These are phyloP conservation scores for Mareca penelope DNA, from an alignment of 2,797 vertebrate species.

Conservation along the genomic window DNA sequence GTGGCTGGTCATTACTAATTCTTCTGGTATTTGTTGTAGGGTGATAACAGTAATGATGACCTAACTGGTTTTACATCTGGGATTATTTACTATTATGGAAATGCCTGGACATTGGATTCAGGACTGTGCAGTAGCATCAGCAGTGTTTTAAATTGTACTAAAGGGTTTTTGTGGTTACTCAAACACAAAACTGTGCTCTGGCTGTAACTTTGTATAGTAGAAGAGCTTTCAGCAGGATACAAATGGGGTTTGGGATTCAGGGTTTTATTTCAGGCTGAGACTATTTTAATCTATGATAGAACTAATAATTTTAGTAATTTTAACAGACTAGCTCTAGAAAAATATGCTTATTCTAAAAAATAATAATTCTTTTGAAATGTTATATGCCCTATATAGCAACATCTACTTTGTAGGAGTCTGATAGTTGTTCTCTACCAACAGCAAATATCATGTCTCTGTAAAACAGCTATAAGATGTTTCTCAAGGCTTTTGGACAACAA, in stretches of 20 bases:
- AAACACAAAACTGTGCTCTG: background rate
- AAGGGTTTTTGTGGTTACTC: background rate
- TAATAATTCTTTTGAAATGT: background rate
- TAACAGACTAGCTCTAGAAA: background rate
- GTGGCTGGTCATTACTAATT: constrained; percentile 16
- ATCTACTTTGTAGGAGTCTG: background rate
- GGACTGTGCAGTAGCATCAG: background rate
- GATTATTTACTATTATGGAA: background rate
- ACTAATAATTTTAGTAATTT: background rate
- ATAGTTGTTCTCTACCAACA: background rate
- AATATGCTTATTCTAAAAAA: background rate
- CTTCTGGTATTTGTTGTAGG: background rate
- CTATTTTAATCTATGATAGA: background rate
- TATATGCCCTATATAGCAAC: background rate
- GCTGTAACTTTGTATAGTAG: background rate
- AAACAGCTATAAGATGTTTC: background rate
- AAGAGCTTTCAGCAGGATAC: background rate
- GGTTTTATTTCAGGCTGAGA: background rate
- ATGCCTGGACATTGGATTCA: background rate
- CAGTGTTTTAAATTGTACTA: background rate
- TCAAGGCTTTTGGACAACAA: background rate
- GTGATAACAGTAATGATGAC: background rate
- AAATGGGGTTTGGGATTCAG: background rate
- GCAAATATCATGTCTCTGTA: background rate
- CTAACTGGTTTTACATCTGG: background rate